phyloP scores from a whole-genome alignment of 2,797 vertebrate species.

The Cichlasoma orientale region DNA sequence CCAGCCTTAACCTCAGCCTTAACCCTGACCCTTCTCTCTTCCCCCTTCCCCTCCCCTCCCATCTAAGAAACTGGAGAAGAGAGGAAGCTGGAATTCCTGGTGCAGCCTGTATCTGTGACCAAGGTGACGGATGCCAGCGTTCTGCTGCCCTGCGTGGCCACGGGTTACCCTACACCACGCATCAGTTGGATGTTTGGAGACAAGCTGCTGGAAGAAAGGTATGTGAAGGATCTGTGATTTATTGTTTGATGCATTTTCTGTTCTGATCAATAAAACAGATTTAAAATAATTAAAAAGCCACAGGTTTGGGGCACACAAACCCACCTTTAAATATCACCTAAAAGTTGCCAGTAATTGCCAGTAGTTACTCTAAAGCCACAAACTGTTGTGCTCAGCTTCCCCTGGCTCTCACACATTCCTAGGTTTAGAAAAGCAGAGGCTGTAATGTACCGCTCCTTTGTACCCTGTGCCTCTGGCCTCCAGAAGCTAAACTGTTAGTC shows the following conservation, averaged over 20 bases:
- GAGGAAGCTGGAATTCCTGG: constrained; percentile 82
- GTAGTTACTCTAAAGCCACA: not conserved
- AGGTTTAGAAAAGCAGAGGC: constrained; percentile 14
- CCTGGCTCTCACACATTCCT: not conserved
- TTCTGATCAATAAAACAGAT: not conserved
- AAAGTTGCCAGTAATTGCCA: not conserved
- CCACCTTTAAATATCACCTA: not conserved
- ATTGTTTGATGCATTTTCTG: not conserved
- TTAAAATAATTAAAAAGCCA: not conserved
- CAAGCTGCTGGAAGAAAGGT: constrained; percentile 81
- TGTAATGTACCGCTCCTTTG: constrained; percentile 26
- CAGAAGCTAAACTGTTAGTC: constrained; percentile 52
- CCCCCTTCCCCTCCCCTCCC: not conserved
- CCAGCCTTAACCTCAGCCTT: constrained; percentile 6
- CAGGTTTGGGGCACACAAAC: not conserved
- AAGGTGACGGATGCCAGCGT: constrained; percentile 80
- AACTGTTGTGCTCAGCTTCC: not conserved
- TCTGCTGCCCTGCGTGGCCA: constrained; percentile 85
- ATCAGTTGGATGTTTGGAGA: constrained; percentile 87
- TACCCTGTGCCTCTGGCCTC: constrained; percentile 40
- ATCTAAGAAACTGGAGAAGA: constrained; percentile 81
- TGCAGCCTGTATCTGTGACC: constrained; percentile 78
- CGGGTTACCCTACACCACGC: constrained; percentile 79
- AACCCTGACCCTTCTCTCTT: not conserved
- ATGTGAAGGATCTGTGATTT: not conserved